Conservation (phyloP, 1,140 invertebrate genomes). For the Ephestia elutella region DNA sequence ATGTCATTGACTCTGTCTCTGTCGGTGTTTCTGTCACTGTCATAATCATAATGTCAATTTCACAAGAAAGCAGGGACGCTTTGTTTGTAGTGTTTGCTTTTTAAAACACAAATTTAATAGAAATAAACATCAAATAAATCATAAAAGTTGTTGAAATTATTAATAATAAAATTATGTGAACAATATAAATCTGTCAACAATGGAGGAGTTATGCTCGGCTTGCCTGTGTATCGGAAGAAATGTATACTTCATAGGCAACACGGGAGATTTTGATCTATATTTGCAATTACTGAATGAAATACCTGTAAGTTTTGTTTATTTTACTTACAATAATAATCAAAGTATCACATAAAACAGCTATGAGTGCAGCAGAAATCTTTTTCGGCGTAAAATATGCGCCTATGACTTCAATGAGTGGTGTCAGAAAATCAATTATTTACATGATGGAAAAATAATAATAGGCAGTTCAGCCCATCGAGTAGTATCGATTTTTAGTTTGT, state of each 20-base stretch:
- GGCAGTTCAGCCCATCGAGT: no score
- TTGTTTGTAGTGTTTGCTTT: background rate
- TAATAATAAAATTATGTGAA: background rate
- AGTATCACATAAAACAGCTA: background rate
- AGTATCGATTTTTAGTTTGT: no score
- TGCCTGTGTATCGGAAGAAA: slow-evolving; percentile 45
- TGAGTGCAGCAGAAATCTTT: background rate
- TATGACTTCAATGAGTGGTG: no score
- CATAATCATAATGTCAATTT: background rate
- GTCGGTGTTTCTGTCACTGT: no score
- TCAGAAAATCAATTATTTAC: no score
- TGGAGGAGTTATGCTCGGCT: slow-evolving; percentile 47
- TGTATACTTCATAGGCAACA: slow-evolving; percentile 35
- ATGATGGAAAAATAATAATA: no score
- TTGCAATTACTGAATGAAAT: slow-evolving; percentile 49
- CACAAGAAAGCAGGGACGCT: background rate
- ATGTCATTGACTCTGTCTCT: background rate
- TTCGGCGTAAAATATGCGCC: background rate
- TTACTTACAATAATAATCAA: background rate
- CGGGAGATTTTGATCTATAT: slow-evolving; percentile 37
- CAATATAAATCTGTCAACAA: slow-evolving; percentile 16
- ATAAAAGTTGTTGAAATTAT: background rate
- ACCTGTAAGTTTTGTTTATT: slow-evolving; percentile 21
- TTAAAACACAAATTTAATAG: background rate
- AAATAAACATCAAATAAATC: background rate